Evolutionary conservation across 2,113 vertebrate species (phyloP).

Genomic region (Merops nubicus): DNA sequence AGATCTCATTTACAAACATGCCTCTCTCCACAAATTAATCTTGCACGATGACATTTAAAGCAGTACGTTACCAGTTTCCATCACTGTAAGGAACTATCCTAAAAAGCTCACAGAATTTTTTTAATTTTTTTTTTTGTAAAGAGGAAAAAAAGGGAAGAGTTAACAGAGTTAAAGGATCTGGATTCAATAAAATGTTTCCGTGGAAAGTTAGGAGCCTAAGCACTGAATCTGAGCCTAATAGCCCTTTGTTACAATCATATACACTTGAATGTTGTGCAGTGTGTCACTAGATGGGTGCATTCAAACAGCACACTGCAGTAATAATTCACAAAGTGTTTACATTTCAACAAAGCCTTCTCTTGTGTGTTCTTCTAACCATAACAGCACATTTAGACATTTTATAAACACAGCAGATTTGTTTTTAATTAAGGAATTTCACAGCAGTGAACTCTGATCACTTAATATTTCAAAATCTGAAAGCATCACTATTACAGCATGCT

Average conservation of each 20-base stretch:
- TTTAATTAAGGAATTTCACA: slow-evolving; percentile 66
- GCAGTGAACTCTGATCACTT: slow-evolving; percentile 36
- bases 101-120: not conserved
- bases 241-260: not conserved
- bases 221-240: slow-evolving; percentile 11
- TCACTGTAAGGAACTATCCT: not conserved
- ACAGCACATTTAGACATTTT: slow-evolving; percentile 32
- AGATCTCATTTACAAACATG: not conserved
- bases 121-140: too few relatives aligned
- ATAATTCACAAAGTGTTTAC: slow-evolving; percentile 64
- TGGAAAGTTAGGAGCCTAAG: slow-evolving; percentile 5
- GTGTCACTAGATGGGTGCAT: slow-evolving; percentile 33
- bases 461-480: slow-evolving; percentile 29
- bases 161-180: not conserved
- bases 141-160: not conserved
- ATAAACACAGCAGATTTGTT: slow-evolving; percentile 60
- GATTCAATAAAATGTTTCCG: slow-evolving; percentile 5
- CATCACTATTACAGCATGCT: not conserved
- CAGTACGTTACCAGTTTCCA: not conserved
- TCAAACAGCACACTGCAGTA: not conserved
- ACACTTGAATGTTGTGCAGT: slow-evolving; percentile 10
- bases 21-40: not conserved
- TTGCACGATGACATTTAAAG: not conserved
- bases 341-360: slow-evolving; percentile 61
- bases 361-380: slow-evolving; percentile 46